These are phyloP conservation scores for Melanotaenia maccullochi DNA, from an alignment of 2,797 vertebrate genomes.

Conservation along the genomic window DNA sequence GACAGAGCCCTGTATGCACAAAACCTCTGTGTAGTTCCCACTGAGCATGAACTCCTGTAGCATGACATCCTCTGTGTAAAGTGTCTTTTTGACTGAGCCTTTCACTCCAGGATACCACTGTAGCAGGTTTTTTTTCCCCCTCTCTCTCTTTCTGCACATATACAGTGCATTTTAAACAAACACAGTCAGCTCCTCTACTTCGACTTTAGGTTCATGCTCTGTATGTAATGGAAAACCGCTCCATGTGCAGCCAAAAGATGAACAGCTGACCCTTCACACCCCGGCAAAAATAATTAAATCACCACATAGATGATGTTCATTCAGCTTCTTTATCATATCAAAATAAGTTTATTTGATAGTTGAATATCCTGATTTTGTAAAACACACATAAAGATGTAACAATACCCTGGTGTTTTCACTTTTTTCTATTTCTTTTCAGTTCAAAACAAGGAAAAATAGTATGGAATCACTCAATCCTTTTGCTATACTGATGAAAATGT, in stretches of 20 bases:
- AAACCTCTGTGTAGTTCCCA: conserved; percentile 27
- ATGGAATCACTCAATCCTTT: no score
- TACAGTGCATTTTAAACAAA: conserved; percentile 55
- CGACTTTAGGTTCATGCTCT: conserved; percentile 16
- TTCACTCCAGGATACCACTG: conserved; percentile 44
- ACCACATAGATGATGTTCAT: neutral
- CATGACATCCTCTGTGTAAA: conserved; percentile 29
- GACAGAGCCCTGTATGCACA: conserved; percentile 21
- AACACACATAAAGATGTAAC: neutral
- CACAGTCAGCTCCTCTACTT: conserved; percentile 21
- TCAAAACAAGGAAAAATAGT: no score
- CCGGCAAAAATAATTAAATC: no score
- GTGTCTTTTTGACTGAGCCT: conserved; percentile 30
- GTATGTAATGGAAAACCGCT: conserved; percentile 5
- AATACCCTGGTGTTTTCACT: neutral
- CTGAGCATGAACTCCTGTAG: conserved; percentile 24
- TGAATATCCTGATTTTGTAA: no score
- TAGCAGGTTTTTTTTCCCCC: conserved; percentile 10
- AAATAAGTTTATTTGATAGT: neutral
- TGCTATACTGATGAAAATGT: no score
- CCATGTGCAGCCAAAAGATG: conserved; percentile 32
- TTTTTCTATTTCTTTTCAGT: no score
- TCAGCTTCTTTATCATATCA: neutral
- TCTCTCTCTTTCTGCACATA: conserved; percentile 46
- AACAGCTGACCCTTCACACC: conserved; percentile 9